Percentiles rank a stretch among this genome's conserved stretches.
phyloP scores from a whole-genome alignment of 2,888 invertebrate species.

The Metopia argyrocephala region DNA sequence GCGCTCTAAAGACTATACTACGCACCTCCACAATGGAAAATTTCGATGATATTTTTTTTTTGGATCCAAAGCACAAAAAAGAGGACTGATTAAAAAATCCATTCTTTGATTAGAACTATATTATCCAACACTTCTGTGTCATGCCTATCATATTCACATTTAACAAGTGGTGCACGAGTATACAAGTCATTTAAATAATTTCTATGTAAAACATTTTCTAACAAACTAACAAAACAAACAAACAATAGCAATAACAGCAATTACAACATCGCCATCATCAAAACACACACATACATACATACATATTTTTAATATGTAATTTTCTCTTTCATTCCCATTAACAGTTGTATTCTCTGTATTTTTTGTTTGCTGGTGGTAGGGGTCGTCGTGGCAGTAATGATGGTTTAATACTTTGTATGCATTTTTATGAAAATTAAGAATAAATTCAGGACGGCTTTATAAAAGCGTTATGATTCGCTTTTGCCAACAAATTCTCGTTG shows the following conservation, averaged over 20 bases:
- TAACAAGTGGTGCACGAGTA: too few species aligned
- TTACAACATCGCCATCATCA: conserved; percentile 38
- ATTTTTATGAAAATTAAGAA: conserved; percentile 48
- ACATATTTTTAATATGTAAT: conserved; percentile 35
- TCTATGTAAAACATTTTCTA: conserved; percentile 9
- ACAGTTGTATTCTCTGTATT: neutral
- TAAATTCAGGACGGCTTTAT: conserved; percentile 10
- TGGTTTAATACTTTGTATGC: conserved; percentile 4
- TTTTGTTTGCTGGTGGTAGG: neutral
- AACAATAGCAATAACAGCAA: conserved; percentile 10
- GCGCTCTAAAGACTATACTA: too few species aligned
- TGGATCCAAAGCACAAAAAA: too few species aligned
- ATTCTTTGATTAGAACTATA: neutral
- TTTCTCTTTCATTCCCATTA: neutral
- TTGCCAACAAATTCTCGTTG: neutral
- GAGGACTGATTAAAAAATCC: too few species aligned
- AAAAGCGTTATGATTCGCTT: neutral
- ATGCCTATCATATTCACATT: neutral
- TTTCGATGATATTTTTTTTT: too few species aligned
- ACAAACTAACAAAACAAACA: conserved; percentile 26
- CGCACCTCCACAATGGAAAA: too few species aligned
- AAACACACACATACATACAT: too few species aligned
- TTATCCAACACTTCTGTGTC: neutral
- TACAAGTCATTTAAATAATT: neutral
- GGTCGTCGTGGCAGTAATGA: neutral